Conservation (phyloP, 2,113 vertebrate genomes). For the Pluvialis apricaria region DNA sequence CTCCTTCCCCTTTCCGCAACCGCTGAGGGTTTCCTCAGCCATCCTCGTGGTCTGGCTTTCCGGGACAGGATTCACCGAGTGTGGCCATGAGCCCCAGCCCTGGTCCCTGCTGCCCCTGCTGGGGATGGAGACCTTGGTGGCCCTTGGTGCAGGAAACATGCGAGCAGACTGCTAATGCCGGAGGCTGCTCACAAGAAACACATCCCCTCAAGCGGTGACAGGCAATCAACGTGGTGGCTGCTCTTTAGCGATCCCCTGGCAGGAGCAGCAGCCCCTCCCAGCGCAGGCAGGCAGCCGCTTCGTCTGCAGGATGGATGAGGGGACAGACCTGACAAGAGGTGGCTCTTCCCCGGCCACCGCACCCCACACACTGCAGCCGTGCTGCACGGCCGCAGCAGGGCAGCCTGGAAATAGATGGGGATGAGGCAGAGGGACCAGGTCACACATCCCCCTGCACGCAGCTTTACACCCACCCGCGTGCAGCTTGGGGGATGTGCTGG, state of each 20-base stretch:
- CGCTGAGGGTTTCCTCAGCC: not conserved
- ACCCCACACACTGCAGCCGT: not conserved
- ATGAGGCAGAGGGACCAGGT: not conserved
- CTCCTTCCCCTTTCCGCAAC: not conserved
- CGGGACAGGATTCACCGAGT: not conserved
- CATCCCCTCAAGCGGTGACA: not conserved
- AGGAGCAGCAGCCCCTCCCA: not conserved
- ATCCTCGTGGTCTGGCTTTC: not conserved
- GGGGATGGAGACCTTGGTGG: not conserved
- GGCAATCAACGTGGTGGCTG: not conserved
- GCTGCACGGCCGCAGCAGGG: not conserved
- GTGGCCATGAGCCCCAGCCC: accelerated
- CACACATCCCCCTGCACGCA: accelerated
- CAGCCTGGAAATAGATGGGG: not conserved
- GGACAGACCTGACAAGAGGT: not conserved
- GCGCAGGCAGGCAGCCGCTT: not conserved
- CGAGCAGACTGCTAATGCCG: not conserved
- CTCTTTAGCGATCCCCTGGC: not conserved
- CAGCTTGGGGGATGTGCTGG: accelerated
- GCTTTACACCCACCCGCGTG: accelerated
- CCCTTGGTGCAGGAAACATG: not conserved
- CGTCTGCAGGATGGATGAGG: not conserved
- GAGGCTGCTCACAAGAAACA: not conserved
- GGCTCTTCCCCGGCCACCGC: not conserved
- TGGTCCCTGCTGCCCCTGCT: not conserved